Evolutionary conservation across 1,140 invertebrate genomes (phyloP), one percentile per base, ranked within the genome.

Genomic region (honey bee (Apis mellifera)): DNA sequence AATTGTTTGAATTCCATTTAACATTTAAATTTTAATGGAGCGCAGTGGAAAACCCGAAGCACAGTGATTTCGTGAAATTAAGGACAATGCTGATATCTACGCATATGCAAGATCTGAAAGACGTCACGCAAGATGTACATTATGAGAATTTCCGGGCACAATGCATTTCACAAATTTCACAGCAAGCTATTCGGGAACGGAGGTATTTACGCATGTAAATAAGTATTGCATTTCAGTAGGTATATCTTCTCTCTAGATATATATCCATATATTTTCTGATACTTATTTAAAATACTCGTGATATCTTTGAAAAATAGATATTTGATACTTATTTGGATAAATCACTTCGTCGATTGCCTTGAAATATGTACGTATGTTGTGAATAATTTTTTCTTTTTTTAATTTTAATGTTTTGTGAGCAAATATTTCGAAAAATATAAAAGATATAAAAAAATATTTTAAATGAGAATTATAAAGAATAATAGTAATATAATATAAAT

Each of bases 41-140:
- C 94, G 54, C 92, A 97, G 98, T 99, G 82, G 99, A 99, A 94
- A 99, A 99, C 94, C 97, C 99, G 11, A 97, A 97, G 85, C 99
- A 99, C 94, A 99, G 98, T 90, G 99, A 99, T 94, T 99, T 99
- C 93, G 97, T 98, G 54, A 99, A 99, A 92, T 94, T 99, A 68
- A 95, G 98, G 83, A 99, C 98, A 84, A 99, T 99, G 97, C 94
- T 99, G 64, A 99, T 99, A 90, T 98, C 97, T 15, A 98, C 98
- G 57, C 98, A 99, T 92, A 98, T 99, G 97, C 98, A 99, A 92
- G 98, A 99, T 93, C 93, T 99, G 71, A 99, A 99, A 93, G 98
- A 99, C 91, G 97, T 98, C 1, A 99, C 98, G 1, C 96, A 98
- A 90, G 98, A 99, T 92, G 97, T 99, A 9, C 98, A 99, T 93